These are phyloP conservation scores for Xyrichtys novacula DNA, from an alignment of 2,797 vertebrate genomes.

Conservation along the genomic window DNA sequence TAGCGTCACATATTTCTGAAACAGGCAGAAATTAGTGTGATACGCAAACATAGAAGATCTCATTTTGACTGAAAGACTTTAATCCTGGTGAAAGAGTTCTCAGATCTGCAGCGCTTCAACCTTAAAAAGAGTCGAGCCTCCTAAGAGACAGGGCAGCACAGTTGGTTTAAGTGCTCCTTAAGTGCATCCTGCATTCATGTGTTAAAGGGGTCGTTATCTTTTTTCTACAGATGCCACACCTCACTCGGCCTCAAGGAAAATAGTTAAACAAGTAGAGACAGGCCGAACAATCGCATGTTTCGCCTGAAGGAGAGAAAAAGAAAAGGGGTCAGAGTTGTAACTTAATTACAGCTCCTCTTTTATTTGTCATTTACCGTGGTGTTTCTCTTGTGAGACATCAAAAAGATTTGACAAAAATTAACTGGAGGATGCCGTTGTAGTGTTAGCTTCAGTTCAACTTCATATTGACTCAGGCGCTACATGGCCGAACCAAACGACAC, in stretches of 20 bases:
- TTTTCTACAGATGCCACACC: neutral
- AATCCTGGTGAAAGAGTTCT: neutral
- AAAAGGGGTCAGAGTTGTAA: neutral
- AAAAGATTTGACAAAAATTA: too few species aligned
- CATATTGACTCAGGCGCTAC: too few species aligned
- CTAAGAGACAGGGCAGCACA: neutral
- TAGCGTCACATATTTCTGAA: too few species aligned
- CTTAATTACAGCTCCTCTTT: too few species aligned
- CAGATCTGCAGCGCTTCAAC: neutral
- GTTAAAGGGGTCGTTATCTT: neutral
- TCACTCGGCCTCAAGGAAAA: neutral
- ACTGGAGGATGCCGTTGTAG: too few species aligned
- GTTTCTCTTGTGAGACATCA: too few species aligned
- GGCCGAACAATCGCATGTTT: neutral
- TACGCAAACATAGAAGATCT: too few species aligned
- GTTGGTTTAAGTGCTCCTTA: too few species aligned
- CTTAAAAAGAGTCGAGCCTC: neutral
- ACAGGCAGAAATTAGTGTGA: too few species aligned
- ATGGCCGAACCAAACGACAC: too few species aligned
- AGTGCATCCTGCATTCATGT: neutral
- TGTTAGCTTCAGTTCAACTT: too few species aligned
- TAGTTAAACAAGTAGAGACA: slow-evolving; percentile 44
- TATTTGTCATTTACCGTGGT: neutral
- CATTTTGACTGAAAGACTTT: neutral
- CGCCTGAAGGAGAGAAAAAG: neutral